phyloP scores from a whole-genome alignment of 2,888 invertebrate genomes.

The Nemoura dubitans region DNA sequence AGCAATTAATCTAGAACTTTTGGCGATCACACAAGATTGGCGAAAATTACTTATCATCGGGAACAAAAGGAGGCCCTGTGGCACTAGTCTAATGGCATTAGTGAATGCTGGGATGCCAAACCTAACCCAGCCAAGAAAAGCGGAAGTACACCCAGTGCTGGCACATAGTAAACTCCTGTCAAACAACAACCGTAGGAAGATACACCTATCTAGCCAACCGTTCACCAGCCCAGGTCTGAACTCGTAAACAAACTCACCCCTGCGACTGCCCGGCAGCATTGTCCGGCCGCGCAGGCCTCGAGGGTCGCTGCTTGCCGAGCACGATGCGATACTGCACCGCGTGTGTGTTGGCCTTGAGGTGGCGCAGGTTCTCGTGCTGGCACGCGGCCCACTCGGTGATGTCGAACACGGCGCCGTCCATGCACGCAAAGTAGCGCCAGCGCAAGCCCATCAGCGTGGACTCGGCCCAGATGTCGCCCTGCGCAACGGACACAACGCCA shows the following conservation, averaged over 20 bases:
- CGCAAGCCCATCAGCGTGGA: constrained; percentile 86
- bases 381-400: constrained; percentile 98
- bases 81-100: no score
- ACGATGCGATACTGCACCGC: constrained; percentile 89
- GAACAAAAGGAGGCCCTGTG: no score
- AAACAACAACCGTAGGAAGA: no score
- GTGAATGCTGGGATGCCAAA: no score
- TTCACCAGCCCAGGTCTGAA: no score
- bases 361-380: constrained; percentile 81
- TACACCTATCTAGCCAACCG: no score
- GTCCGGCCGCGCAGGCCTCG: constrained; percentile 70
- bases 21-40: no score
- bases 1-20: no score
- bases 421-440: constrained; percentile 95
- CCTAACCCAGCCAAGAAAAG: no score
- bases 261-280: constrained; percentile 57
- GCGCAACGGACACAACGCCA: constrained; percentile 49
- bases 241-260: constrained; percentile 44
- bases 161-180: no score
- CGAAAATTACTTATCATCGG: no score
- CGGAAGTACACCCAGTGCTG: no score
- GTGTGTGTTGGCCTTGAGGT: constrained; percentile 90
- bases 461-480: constrained; percentile 98
- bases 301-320: constrained; percentile 71
- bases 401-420: constrained; percentile 95